phyloP scores from a whole-genome alignment of 2,113 vertebrate species.

The Alouatta palliata region DNA sequence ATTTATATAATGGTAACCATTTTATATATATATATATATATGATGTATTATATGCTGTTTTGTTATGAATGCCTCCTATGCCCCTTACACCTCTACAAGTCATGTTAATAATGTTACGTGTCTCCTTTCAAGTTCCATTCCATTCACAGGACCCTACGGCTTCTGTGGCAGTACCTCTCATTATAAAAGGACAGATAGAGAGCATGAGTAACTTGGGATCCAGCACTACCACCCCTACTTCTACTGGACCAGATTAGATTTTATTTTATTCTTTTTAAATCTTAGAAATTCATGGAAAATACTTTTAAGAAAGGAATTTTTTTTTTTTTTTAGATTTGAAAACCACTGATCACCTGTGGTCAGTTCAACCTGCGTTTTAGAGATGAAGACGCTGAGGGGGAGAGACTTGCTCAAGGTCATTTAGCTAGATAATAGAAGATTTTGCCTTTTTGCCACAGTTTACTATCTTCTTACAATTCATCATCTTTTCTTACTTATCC shows the following conservation, averaged over 20 bases:
- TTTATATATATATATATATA: neutral
- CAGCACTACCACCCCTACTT: neutral
- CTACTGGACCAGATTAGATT: neutral
- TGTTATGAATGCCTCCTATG: neutral
- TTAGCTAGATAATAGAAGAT: neutral
- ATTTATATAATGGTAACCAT: neutral
- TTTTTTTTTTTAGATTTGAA: neutral
- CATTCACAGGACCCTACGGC: neutral
- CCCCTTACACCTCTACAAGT: neutral
- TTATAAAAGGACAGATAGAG: neutral
- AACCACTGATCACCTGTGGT: neutral
- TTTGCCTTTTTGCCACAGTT: neutral
- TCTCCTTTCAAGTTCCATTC: neutral
- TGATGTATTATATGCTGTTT: neutral
- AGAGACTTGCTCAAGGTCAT: neutral
- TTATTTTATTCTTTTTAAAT: neutral
- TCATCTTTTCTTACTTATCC: neutral
- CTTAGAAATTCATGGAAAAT: neutral
- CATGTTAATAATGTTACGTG: neutral
- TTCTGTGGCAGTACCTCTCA: neutral
- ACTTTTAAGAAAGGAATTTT: neutral
- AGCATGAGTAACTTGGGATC: neutral
- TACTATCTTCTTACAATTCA: neutral
- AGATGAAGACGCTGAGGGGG: neutral
- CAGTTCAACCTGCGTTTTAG: neutral